Evolutionary conservation across 2,888 invertebrate genomes (phyloP).

Genomic region (Plagiodera versicolora): DNA sequence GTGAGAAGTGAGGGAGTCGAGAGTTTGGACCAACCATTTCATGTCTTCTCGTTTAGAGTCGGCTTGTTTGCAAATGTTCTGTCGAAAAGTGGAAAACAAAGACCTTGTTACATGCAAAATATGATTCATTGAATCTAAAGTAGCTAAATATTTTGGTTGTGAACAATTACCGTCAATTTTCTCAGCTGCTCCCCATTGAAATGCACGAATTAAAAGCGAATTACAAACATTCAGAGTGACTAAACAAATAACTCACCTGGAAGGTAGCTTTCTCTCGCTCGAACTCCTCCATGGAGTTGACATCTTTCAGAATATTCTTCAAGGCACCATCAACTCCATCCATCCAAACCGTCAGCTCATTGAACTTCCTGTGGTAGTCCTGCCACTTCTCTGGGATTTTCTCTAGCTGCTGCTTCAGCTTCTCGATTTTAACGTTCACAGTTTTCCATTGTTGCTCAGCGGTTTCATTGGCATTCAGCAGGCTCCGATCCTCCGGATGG

Average conservation of each 20-base stretch:
- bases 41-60: conserved; percentile 90
- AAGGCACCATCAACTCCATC: conserved; percentile 82
- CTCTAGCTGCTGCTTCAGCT: conserved; percentile 71
- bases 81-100: conserved; percentile 29
- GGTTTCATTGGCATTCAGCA: conserved; percentile 68
- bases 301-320: conserved; percentile 80
- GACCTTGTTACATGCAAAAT: too few relatives aligned
- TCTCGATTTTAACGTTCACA: conserved; percentile 70
- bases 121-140: too few relatives aligned
- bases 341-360: conserved; percentile 89
- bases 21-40: conserved; percentile 91
- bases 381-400: conserved; percentile 92
- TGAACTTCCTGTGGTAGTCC: conserved; percentile 77
- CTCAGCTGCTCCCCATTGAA: conserved; percentile 53
- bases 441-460: conserved; percentile 77
- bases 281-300: conserved; percentile 85
- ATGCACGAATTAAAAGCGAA: conserved; percentile 24
- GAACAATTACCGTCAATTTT: conserved; percentile 60
- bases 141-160: too few relatives aligned
- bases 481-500: conserved; percentile 65
- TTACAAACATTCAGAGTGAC: not conserved
- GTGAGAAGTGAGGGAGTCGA: conserved; percentile 83
- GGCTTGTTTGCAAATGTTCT: conserved; percentile 89
- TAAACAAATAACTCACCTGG: conserved; percentile 65
- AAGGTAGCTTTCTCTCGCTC: conserved; percentile 87